Evolutionary conservation across 2,113 vertebrate genomes (phyloP).

Genomic region (Aspiorhynchus laticeps): DNA sequence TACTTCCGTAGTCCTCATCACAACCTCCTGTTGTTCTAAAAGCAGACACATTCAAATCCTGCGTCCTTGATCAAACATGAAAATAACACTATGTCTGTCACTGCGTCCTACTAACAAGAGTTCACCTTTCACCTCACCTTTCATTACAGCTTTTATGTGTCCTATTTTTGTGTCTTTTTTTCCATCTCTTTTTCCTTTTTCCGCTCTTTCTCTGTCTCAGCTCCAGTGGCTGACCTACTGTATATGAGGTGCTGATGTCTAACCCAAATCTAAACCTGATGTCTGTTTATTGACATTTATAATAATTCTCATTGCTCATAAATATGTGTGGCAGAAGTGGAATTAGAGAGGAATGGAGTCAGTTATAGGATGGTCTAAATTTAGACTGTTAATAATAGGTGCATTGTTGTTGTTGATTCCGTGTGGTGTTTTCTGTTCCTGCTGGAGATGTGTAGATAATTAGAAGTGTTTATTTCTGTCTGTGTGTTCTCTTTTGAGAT

Average conservation of each 20-base stretch:
- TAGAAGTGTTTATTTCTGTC: not conserved
- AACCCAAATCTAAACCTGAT: not conserved
- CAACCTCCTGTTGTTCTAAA: constrained; percentile 75
- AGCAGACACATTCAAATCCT: constrained; percentile 54
- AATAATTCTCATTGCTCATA: not conserved
- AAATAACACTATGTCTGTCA: constrained; percentile 12
- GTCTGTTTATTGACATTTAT: constrained; percentile 46
- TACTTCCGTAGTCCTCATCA: constrained; percentile 67
- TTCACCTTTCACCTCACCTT: not conserved
- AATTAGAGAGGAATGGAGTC: not conserved
- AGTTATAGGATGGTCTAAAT: not conserved
- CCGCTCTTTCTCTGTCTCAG: constrained; percentile 18
- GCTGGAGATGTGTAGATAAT: constrained; percentile 41
- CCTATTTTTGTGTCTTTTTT: constrained; percentile 22
- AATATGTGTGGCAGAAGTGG: constrained; percentile 9
- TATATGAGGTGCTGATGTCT: constrained; percentile 14
- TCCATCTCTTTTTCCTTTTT: not conserved
- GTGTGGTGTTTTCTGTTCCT: not conserved
- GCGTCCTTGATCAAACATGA: constrained; percentile 52
- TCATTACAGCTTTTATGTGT: not conserved
- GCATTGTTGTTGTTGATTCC: constrained; percentile 9
- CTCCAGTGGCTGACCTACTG: not conserved
- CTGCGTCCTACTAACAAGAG: not conserved
- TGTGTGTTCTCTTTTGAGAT: not conserved
- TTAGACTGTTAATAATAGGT: constrained; percentile 9